Conservation (phyloP, 2,113 vertebrate species). For the Pampusana beccarii region DNA sequence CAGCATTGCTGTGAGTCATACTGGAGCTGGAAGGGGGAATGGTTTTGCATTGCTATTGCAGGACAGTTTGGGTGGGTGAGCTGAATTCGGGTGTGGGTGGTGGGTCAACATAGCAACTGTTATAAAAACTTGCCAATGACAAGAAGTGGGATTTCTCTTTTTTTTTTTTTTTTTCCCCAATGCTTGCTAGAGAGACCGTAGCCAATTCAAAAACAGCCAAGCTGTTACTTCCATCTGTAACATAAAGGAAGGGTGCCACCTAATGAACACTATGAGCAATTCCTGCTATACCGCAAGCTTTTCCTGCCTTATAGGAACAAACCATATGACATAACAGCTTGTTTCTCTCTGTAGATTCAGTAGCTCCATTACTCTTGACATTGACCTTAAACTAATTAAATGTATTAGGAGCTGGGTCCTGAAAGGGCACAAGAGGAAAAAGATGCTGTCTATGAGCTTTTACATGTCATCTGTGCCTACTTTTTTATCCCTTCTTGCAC, state of each 20-base stretch:
- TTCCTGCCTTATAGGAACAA: background rate
- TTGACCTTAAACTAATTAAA: background rate
- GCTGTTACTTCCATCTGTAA: background rate
- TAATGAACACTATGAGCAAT: conserved; percentile 41
- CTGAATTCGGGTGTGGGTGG: background rate
- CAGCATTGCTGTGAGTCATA: background rate
- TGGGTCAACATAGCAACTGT: background rate
- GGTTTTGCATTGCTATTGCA: background rate
- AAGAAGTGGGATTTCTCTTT: background rate
- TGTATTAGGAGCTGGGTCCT: background rate
- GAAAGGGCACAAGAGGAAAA: background rate
- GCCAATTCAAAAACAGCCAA: background rate
- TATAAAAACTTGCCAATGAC: background rate
- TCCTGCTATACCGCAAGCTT: background rate
- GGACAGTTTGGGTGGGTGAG: background rate
- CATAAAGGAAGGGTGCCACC: conserved; percentile 36
- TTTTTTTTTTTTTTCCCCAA: background rate
- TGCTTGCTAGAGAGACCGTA: background rate
- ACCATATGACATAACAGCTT: background rate
- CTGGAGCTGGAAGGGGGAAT: background rate
- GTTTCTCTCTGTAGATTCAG: background rate
- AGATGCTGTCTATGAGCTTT: background rate
- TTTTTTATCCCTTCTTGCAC: background rate
- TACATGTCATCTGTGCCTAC: background rate
- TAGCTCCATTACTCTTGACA: background rate